These are phyloP conservation scores for Agelastica alni DNA, from an alignment of 2,888 invertebrate genomes.

Conservation along the genomic window DNA sequence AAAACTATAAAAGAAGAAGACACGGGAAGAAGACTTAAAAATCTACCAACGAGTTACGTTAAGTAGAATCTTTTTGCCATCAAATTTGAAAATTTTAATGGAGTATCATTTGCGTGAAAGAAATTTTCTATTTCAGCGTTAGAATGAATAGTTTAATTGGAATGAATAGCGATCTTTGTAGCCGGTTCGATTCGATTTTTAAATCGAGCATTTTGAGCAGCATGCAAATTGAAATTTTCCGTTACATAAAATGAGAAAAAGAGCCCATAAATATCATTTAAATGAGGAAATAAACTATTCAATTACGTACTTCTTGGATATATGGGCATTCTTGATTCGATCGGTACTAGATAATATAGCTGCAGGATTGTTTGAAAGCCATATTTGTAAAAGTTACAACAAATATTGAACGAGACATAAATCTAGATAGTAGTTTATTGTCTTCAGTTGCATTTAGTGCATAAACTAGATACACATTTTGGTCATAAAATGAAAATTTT, in stretches of 20 bases:
- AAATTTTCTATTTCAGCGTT: slow-evolving; percentile 23
- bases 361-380: too few species aligned
- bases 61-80: too few species aligned
- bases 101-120: slow-evolving; percentile 19
- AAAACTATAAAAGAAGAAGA: too few species aligned
- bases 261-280: slow-evolving; percentile 42
- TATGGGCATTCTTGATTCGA: slow-evolving; percentile 35
- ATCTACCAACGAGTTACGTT: too few species aligned
- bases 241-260: slow-evolving; percentile 36
- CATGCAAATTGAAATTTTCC: slow-evolving; percentile 40
- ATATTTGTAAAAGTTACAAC: too few species aligned
- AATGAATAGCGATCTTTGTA: slow-evolving; percentile 23
- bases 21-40: too few species aligned
- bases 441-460: too few species aligned
- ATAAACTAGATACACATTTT: too few species aligned
- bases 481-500: too few species aligned
- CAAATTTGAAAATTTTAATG: too few species aligned
- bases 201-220: slow-evolving; percentile 27
- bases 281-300: slow-evolving; percentile 46
- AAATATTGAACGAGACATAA: too few species aligned
- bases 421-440: too few species aligned
- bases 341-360: slow-evolving; percentile 38
- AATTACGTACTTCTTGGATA: slow-evolving; percentile 41
- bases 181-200: slow-evolving; percentile 25
- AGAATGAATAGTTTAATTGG: slow-evolving; percentile 28